These are phyloP conservation scores for Aplysia californica DNA, from an alignment of 1,140 invertebrate genomes.

Conservation along the genomic window DNA sequence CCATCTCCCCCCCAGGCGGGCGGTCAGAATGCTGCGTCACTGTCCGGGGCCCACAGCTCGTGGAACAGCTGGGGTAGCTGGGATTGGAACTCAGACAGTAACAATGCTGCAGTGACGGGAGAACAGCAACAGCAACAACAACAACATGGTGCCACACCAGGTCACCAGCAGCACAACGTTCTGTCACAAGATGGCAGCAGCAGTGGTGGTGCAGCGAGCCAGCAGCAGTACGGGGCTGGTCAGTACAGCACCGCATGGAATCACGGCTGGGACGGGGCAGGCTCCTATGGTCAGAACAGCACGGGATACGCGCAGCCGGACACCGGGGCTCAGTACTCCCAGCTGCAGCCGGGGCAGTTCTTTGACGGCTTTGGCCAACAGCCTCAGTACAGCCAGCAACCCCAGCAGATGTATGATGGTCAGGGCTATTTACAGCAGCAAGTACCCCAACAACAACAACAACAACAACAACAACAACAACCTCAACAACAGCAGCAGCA, in stretches of 20 bases:
- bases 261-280: not conserved
- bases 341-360: not conserved
- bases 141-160: not conserved
- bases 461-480: not conserved
- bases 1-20: not conserved
- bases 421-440: conserved; percentile 17
- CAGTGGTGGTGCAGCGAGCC: not conserved
- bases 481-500: not conserved
- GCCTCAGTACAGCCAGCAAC: not conserved
- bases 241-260: conserved; percentile 5
- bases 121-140: not conserved
- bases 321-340: too few species aligned
- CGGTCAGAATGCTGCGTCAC: not conserved
- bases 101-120: not conserved
- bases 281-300: not conserved
- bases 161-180: not conserved
- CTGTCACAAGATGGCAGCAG: not conserved
- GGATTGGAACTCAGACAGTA: conserved; percentile 29
- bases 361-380: not conserved
- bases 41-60: not conserved
- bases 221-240: not conserved
- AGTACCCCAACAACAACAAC: not conserved
- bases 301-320: too few species aligned
- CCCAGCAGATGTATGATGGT: conserved; percentile 1
- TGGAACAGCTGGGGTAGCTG: conserved; percentile 40